These are phyloP conservation scores for Schizaphis graminum DNA, from an alignment of 2,888 invertebrate species.

Conservation along the genomic window DNA sequence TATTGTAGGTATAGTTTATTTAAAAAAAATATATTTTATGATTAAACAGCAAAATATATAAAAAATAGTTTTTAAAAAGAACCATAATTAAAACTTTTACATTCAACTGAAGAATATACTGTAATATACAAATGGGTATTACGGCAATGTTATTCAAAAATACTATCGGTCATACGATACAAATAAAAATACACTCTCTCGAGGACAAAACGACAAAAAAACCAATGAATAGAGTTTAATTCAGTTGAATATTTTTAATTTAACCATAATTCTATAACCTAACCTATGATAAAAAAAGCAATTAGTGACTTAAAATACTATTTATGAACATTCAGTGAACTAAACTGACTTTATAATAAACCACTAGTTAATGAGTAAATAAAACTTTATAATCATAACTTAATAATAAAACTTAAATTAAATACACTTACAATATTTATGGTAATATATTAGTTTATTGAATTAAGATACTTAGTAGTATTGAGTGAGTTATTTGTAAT, in stretches of 20 bases:
- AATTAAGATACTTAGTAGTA: not conserved
- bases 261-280: too few relatives aligned
- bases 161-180: not conserved
- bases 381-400: too few relatives aligned
- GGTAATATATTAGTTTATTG: not conserved
- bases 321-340: not conserved
- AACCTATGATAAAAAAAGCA: too few relatives aligned
- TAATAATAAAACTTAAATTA: not conserved
- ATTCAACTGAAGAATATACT: not conserved
- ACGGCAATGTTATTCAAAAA: not conserved
- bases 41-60: not conserved
- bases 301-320: too few relatives aligned
- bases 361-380: not conserved
- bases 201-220: not conserved
- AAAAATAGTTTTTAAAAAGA: not conserved
- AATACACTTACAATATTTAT: not conserved
- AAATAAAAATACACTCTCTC: not conserved
- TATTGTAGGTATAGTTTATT: not conserved
- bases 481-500: not conserved
- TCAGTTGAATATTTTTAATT: not conserved
- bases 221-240: not conserved
- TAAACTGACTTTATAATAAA: not conserved
- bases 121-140: not conserved
- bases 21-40: not conserved
- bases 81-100: not conserved